Conservation (phyloP, 1,140 invertebrate species). For the Drosophila leontia region DNA sequence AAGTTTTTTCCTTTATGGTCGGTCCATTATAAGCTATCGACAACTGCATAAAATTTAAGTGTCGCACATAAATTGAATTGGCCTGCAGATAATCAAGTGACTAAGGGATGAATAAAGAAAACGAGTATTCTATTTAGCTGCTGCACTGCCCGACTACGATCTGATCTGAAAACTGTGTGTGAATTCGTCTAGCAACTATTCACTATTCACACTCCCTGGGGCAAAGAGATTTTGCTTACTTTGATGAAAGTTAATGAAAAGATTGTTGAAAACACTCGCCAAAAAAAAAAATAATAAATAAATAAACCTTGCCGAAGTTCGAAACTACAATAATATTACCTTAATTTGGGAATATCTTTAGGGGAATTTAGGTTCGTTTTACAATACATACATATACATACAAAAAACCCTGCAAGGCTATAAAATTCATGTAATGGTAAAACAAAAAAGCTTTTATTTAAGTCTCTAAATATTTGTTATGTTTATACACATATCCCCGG, state of each 20-base stretch:
- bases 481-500: too few species aligned
- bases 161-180: neutral
- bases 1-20: constrained; percentile 22
- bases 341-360: neutral
- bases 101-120: constrained; percentile 16
- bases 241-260: neutral
- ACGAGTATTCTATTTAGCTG: constrained; percentile 10
- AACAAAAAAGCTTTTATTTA: too few species aligned
- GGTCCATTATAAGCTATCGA: constrained; percentile 54
- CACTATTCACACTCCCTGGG: neutral
- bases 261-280: neutral
- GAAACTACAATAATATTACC: neutral
- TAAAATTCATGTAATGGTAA: too few species aligned
- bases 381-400: too few species aligned
- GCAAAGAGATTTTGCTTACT: neutral
- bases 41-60: constrained; percentile 72
- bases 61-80: constrained; percentile 50
- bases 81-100: constrained; percentile 18
- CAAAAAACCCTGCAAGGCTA: too few species aligned
- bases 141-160: neutral
- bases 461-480: too few species aligned
- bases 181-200: neutral
- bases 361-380: too few species aligned
- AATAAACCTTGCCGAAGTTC: neutral
- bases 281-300: neutral